Base-by-base conservation (phyloP, 2,113 vertebrate species). In the Oreocharis arfaki region DNA sequence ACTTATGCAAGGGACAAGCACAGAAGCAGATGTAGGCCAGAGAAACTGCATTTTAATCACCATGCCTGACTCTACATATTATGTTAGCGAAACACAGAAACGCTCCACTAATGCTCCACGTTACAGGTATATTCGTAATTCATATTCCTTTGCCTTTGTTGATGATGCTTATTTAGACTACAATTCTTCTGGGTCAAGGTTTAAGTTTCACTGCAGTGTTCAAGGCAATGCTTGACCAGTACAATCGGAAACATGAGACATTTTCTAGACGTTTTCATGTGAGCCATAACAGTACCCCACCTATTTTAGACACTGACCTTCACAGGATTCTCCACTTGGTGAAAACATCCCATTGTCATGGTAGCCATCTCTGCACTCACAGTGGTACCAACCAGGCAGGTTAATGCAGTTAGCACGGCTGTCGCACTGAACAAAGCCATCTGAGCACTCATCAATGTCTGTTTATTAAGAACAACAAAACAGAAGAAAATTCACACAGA, bases 351-450 rank as follows among this genome's bases (percentile, higher is more conserved):
- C 99, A 96, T 99, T 99, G 98, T 99, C 99, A 94, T 99, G 99
- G 98, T 99, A 99, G 94, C 99, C 99, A 3, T 99, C 99, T 39
- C 99, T 99, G 95, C 99, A 99, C 84, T 99, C 99, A 4, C 99
- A 99, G 98, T 99, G 99, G 98, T 99, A 99, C 99, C 99, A 99
- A 23, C 99, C 99, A 33, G 99, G 99, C 96, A 99, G 98, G 98
- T 99, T 99, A 94, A 99, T 98, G 97, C 99, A 99, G 97, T 97
- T 98, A 90, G 99, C 99, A 92, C 98, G 99, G 95, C 98, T 99
- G 97, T 99, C 99, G 10, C 99, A 99, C 95, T 99, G 98, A 90
- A 99, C 98, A 96, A 99, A 99, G 87, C 99, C 99, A 65, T 99
- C 98, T 7, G 98, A 98, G 97, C 99, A 99, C 97, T 99, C 99